phyloP scores from a whole-genome alignment of 2,113 vertebrate species.

The Hyla sarda region DNA sequence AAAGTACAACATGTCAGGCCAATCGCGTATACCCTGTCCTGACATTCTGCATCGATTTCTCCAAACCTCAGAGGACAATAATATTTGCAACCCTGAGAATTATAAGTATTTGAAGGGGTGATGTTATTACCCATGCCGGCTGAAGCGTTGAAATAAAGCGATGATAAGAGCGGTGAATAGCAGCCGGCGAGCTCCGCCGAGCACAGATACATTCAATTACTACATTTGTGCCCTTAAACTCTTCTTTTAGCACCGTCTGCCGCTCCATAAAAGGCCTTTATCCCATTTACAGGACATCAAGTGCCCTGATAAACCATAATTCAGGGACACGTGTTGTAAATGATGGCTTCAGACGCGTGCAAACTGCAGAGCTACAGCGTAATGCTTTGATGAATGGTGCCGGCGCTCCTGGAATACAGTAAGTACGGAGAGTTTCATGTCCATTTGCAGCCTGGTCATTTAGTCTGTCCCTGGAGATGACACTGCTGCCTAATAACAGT shows the following conservation, averaged over 20 bases:
- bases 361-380: slow-evolving; percentile 19
- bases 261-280: slow-evolving; percentile 41
- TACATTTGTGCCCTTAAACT: slow-evolving; percentile 1
- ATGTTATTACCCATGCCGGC: slow-evolving; percentile 20
- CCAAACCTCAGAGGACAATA: background rate
- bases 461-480: background rate
- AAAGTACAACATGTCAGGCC: no score
- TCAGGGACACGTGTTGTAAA: slow-evolving; percentile 53
- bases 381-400: slow-evolving; percentile 36
- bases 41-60: background rate
- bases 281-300: slow-evolving; percentile 47
- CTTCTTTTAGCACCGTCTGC: slow-evolving; percentile 30
- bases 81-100: slow-evolving; percentile 25
- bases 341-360: slow-evolving; percentile 24
- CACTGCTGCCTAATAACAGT: background rate
- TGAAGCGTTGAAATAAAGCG: slow-evolving; percentile 17
- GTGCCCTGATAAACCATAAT: slow-evolving; percentile 44
- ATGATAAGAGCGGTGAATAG: slow-evolving; percentile 28
- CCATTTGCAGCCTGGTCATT: background rate
- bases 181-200: background rate
- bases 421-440: slow-evolving; percentile 8
- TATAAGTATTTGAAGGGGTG: background rate
- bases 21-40: background rate
- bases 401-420: background rate
- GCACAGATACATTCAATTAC: slow-evolving; percentile 27